Evolutionary conservation across 2,113 vertebrate genomes (phyloP), one percentile per base, ranked within the genome.

Genomic region (Muntiacus muntjak): DNA sequence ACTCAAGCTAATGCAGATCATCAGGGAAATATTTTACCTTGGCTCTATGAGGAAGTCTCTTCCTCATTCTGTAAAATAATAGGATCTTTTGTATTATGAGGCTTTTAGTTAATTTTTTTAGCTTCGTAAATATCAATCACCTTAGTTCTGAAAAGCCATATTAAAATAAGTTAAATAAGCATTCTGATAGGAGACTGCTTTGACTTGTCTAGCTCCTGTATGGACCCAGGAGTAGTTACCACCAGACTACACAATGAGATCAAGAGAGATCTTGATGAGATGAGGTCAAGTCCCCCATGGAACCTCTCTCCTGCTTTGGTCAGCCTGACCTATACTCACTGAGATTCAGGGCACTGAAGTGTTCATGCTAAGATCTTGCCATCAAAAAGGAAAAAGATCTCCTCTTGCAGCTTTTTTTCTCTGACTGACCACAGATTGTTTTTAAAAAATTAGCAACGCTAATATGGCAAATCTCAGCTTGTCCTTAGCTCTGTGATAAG

Each of bases 401-500:
- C 15, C 36, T 87, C 6, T 55, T 33, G 43, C 13, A 83, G 47
- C 67, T 52, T n/a, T 67, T 94, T 52, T 33, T 16, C 36, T 78
- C 45, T 95, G 8, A 33, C 25, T 93, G 87, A 94, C 50, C 64
- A 89, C 13, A 89, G 33, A 89, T 62, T 89, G 60, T 78, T 93
- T 60, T 21, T 16, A 7, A 67, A 50, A 47, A 57, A 40, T 8
- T n/a, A 58, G 50, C 45, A 14, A 2, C 9, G 33, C 25, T 81
- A n/a, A 26, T 40, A 89, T 30, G 45, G 50, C 28, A 92, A 74
- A 82, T 81, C 92, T 14, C 45, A 89, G 55, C 64, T 30, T 92
- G 58, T 78, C 60, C 95, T 96, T 78, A 60, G 64, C 93, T 82
- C 71, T 97, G 74, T 96, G 95, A 94, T 92, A 97, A 97, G 52